Conservation (phyloP, 2,888 invertebrate species). For the Cephus pygmeus region DNA sequence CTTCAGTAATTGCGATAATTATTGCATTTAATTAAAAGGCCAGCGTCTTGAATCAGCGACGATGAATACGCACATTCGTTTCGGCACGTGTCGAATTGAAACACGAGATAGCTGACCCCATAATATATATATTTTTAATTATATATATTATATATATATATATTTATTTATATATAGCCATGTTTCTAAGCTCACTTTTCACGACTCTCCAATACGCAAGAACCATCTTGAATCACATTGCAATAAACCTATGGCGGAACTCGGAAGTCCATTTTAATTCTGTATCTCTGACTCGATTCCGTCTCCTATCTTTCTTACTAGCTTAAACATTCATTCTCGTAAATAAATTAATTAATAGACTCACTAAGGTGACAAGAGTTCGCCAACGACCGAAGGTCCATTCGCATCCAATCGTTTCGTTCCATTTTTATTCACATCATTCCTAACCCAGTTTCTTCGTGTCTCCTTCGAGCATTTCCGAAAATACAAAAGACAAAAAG, state of each 20-base stretch:
- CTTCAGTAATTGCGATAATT: conserved; percentile 7
- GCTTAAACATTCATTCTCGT: not conserved
- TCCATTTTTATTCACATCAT: not conserved
- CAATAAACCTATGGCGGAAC: not conserved
- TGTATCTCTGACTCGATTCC: not conserved
- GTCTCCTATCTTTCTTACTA: not conserved
- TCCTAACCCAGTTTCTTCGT: not conserved
- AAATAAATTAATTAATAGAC: not conserved
- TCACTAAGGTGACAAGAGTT: not conserved
- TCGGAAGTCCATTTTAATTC: not conserved
- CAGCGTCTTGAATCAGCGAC: not conserved
- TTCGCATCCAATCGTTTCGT: not conserved
- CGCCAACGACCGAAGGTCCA: not conserved
- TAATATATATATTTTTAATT: not conserved
- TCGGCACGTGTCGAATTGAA: not conserved
- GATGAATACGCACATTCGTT: not conserved
- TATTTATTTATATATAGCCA: not conserved
- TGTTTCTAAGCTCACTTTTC: conserved; percentile 4
- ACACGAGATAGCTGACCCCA: not conserved
- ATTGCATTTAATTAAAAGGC: conserved; percentile 3
- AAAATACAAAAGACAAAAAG: not conserved
- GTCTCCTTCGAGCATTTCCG: not conserved
- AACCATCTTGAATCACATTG: conserved; percentile 6
- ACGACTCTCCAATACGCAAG: not conserved
- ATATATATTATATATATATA: not conserved